Base-by-base conservation (phyloP, 2,888 invertebrate genomes). In the Acrobasis repandana region DNA sequence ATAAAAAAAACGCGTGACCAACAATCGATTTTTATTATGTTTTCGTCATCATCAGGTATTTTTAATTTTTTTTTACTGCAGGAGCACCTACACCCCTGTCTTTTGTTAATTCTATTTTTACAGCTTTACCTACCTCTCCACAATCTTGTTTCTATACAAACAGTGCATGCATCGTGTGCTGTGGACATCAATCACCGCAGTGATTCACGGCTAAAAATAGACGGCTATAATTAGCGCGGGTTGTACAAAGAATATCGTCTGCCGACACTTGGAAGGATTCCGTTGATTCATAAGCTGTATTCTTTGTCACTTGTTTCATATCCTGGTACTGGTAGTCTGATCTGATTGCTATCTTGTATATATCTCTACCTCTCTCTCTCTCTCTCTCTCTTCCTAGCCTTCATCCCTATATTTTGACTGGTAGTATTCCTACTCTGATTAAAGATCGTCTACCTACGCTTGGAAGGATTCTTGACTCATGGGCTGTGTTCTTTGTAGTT, bases 131-230 rank as follows among this genome's bases (percentile, higher is more conserved):
- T 11, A 11, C 10, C 10, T 10, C 36, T 14, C 11, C n/a, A 11
- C 11, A n/a, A 5, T 38, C 14, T 11, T 43, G 43, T 14, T 43
- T 43, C n/a, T 43, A n/a, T 43, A 11, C 14, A 43, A 43, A n/a
- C 14, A n/a, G 43, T 43, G 43, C 43, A 43, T 43, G 14, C 6
- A 14, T 6, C 11, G 43, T 14, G 43, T 14, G 14, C 38, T 14
- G 43, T 51, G 54, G 54, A 54, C 54, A 54, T 54, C 54, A 36
- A 54, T 54, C 83, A 85, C 81, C 83, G 77, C 82, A 82, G 82
- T 88, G 88, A 88, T 71, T 88, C 88, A 88, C 78, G 63, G 52
- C 74, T 86, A 87, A 77, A 82, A 84, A 83, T 87, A 87, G 74
- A 48, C 59, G 63, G 67, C 77, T 85, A 88, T 86, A 85, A 83